Evolutionary conservation across 2,888 invertebrate species (phyloP).

Genomic region (Drosophila tripunctata): DNA sequence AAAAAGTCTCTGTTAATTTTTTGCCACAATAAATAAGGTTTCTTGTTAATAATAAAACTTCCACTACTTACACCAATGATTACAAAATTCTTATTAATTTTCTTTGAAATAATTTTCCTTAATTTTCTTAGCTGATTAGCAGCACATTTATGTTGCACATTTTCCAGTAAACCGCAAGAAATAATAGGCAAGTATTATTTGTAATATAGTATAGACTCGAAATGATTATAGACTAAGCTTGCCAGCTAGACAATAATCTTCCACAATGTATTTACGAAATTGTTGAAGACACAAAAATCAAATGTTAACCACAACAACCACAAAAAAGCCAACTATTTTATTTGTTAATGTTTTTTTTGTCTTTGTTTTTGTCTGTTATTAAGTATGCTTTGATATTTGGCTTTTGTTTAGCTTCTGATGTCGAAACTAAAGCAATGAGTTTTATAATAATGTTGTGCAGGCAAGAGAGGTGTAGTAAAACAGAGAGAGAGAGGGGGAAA

Average conservation of each 20-base stretch:
- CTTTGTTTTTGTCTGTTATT: constrained; percentile 8
- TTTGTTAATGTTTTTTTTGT: constrained; percentile 13
- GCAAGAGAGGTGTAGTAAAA: no score
- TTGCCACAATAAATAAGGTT: neutral
- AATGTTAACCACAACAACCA: constrained; percentile 42
- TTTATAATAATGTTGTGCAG: constrained; percentile 34
- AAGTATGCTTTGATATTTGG: constrained; percentile 34
- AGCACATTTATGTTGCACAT: constrained; percentile 27
- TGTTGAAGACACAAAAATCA: constrained; percentile 16
- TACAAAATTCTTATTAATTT: neutral
- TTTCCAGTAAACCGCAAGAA: constrained; percentile 33
- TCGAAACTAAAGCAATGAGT: constrained; percentile 34
- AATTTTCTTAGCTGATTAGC: constrained; percentile 3
- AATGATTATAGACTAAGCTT: constrained; percentile 4
- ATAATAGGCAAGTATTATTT: constrained; percentile 15
- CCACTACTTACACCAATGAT: no score
- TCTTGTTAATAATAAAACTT: neutral
- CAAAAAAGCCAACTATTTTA: constrained; percentile 29
- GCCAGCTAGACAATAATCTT: constrained; percentile 15
- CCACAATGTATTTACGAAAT: constrained; percentile 7
- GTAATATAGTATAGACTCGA: neutral
- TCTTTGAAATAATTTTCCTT: constrained; percentile 6
- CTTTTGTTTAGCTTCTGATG: constrained; percentile 32
- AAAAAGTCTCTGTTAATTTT: no score
- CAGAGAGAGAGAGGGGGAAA: neutral